Percentiles rank a stretch among this genome's conserved stretches.
phyloP scores from a whole-genome alignment of 2,888 invertebrate species.

The Catonia carolina region DNA sequence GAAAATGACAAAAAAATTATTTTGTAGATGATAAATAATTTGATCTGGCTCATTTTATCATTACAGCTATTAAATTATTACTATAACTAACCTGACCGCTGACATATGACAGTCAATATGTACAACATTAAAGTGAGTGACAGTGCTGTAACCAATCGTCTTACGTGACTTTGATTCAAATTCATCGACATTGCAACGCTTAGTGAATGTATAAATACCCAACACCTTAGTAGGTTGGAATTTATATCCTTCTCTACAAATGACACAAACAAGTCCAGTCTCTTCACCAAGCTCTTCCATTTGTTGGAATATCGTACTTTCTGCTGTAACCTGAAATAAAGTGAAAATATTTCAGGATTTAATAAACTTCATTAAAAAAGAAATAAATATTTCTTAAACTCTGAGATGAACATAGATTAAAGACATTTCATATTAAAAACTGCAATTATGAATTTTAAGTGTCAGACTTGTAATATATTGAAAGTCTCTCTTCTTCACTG shows the following conservation, averaged over 20 bases:
- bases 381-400: not conserved
- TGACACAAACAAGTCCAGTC: conserved; percentile 91
- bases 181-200: conserved; percentile 89
- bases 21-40: no score
- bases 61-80: no score
- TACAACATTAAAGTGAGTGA: conserved; percentile 96
- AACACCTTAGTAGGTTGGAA: conserved; percentile 90
- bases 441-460: no score
- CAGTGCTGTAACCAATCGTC: conserved; percentile 84
- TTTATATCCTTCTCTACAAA: conserved; percentile 95
- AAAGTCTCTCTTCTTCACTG: no score
- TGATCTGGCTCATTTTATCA: no score
- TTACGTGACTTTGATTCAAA: conserved; percentile 84
- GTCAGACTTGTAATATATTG: no score
- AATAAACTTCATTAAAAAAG: not conserved
- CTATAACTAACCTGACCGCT: conserved; percentile 77
- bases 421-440: no score
- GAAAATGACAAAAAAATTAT: no score
- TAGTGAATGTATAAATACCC: conserved; percentile 95
- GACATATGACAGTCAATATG: conserved; percentile 98
- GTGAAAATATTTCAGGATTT: not conserved
- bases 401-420: not conserved
- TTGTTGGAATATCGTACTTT: conserved; percentile 82
- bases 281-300: conserved; percentile 95
- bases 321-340: conserved; percentile 61